Percentiles rank a stretch among this genome's conserved stretches.
Conservation (phyloP, 2,888 invertebrate species). For the Drosophila borealis region DNA sequence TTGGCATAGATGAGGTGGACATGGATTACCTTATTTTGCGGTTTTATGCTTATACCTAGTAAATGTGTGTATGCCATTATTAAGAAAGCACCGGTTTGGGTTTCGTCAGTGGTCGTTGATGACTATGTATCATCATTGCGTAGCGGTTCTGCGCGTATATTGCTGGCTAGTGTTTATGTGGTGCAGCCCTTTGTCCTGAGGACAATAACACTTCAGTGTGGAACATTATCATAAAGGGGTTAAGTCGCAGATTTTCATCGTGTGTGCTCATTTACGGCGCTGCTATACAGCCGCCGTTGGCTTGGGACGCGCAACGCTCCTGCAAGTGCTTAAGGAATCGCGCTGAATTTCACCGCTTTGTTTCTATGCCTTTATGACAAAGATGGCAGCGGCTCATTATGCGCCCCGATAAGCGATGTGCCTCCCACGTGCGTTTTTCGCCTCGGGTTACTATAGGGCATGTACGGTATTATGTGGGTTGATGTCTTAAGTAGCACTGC, state of each 20-base stretch:
- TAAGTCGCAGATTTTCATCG: conserved; percentile 81
- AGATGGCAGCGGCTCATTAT: conserved; percentile 80
- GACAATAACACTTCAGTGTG: conserved; percentile 82
- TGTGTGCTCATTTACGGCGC: conserved; percentile 74
- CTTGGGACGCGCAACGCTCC: conserved; percentile 32
- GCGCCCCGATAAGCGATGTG: conserved; percentile 76
- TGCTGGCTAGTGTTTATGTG: conserved; percentile 69
- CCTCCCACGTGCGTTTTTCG: conserved; percentile 77
- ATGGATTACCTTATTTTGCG: conserved; percentile 17
- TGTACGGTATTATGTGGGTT: conserved; percentile 36
- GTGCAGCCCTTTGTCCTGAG: conserved; percentile 80
- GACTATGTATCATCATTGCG: conserved; percentile 73
- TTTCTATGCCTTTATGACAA: conserved; percentile 69
- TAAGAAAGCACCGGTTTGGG: conserved; percentile 32
- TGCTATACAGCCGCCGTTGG: conserved; percentile 30
- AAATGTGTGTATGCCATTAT: conserved; percentile 41
- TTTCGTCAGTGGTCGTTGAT: conserved; percentile 38
- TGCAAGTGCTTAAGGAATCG: conserved; percentile 69
- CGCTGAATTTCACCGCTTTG: conserved; percentile 80
- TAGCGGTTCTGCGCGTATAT: conserved; percentile 53
- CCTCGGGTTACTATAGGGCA: conserved; percentile 65
- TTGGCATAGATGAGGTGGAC: neutral
- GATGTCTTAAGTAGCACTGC: conserved; percentile 46
- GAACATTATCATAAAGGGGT: conserved; percentile 83
- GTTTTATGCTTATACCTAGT: conserved; percentile 8